Percentiles rank a stretch among this genome's conserved stretches.
phyloP scores from a whole-genome alignment of 2,888 invertebrate species.

The Oeneis ivallda region DNA sequence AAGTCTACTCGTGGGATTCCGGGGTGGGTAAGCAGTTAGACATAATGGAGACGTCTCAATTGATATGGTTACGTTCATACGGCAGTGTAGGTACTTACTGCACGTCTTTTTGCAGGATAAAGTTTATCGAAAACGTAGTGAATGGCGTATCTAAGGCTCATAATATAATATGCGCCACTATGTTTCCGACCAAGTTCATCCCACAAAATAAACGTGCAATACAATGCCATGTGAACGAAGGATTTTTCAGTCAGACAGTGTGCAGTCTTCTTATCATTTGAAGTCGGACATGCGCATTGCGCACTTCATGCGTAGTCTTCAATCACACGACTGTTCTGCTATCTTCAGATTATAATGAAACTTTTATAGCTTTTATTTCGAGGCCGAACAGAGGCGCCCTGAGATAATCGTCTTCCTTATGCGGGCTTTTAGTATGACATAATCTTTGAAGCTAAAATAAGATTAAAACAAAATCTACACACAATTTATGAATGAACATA shows the following conservation, averaged over 20 bases:
- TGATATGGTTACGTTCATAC: too few relatives aligned
- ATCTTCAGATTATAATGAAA: constrained; percentile 78
- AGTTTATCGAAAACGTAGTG: too few relatives aligned
- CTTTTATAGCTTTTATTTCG: constrained; percentile 71
- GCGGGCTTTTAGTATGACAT: not conserved
- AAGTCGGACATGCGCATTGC: constrained; percentile 54
- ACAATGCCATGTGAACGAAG: too few relatives aligned
- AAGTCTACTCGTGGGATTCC: too few relatives aligned
- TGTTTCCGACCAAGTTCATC: too few relatives aligned
- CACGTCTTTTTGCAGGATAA: too few relatives aligned
- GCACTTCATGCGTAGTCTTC: constrained; percentile 65
- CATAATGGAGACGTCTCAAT: too few relatives aligned
- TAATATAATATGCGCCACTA: too few relatives aligned
- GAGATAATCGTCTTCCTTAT: constrained; percentile 13
- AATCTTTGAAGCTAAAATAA: constrained; percentile 13
- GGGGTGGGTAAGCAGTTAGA: too few relatives aligned
- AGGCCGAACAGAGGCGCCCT: constrained; percentile 45
- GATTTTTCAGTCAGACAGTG: constrained; percentile 31
- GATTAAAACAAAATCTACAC: not conserved
- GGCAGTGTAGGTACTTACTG: too few relatives aligned
- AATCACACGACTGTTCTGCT: constrained; percentile 74
- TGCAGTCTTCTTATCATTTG: constrained; percentile 51
- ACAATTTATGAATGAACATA: not conserved
- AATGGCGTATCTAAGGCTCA: too few relatives aligned
- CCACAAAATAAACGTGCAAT: too few relatives aligned